Evolutionary conservation across 2,113 vertebrate species (phyloP).

Genomic region (Fregetta grallaria): DNA sequence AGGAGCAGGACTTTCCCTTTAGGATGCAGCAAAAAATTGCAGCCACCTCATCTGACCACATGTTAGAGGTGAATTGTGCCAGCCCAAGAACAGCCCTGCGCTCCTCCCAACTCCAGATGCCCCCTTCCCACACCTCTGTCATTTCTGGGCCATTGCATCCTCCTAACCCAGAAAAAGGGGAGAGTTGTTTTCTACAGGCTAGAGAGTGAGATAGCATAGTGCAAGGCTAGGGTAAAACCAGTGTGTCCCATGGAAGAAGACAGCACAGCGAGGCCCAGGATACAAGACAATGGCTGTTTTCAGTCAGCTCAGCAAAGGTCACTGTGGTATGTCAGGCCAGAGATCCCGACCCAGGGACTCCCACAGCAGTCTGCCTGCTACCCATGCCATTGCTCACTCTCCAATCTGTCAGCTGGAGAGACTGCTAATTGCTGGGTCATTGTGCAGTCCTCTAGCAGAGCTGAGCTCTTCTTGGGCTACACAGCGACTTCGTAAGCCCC

Average conservation of each 20-base stretch:
- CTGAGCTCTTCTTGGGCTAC: background rate
- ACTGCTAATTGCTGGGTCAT: background rate
- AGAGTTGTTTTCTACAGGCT: background rate
- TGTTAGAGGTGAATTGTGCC: background rate
- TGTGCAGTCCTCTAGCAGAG: background rate
- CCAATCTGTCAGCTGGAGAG: background rate
- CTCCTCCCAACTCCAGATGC: background rate
- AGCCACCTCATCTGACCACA: background rate
- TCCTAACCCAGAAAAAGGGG: background rate
- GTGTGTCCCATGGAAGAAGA: background rate
- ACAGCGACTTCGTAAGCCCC: rapidly evolving
- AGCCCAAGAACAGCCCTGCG: background rate
- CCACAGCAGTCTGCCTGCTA: background rate
- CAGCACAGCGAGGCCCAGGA: rapidly evolving
- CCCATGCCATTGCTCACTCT: background rate
- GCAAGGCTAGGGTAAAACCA: background rate
- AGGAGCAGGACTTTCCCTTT: background rate
- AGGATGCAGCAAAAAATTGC: background rate
- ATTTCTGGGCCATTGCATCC: background rate
- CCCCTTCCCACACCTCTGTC: background rate
- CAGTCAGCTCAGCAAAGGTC: background rate
- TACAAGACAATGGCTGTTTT: background rate
- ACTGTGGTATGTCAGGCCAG: background rate
- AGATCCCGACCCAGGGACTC: background rate
- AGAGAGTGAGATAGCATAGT: background rate